These are phyloP conservation scores for Blera fallax DNA, from an alignment of 2,888 invertebrate genomes.

Conservation along the genomic window DNA sequence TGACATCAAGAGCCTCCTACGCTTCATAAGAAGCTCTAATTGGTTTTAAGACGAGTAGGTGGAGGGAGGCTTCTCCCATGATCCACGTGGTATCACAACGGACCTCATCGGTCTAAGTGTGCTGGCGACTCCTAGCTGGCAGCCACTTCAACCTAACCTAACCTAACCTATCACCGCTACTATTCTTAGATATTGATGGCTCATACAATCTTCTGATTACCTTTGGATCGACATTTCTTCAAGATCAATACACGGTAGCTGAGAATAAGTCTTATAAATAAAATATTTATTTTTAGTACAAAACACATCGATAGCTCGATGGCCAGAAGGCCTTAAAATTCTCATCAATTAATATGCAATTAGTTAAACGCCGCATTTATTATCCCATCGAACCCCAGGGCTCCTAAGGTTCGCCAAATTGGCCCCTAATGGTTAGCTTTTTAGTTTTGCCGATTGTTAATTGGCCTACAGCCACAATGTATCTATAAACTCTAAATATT, in stretches of 20 bases:
- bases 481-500: neutral
- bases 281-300: neutral
- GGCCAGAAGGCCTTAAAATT: neutral
- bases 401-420: neutral
- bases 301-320: neutral
- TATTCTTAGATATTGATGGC: too few species aligned
- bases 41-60: too few species aligned
- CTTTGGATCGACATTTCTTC: too few species aligned
- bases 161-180: too few species aligned
- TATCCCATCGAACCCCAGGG: neutral
- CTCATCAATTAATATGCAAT: conserved; percentile 3
- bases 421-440: neutral
- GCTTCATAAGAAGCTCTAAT: too few species aligned
- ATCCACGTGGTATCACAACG: too few species aligned
- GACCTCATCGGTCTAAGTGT: too few species aligned
- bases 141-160: too few species aligned
- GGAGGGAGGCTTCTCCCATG: too few species aligned
- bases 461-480: neutral
- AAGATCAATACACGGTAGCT: neutral
- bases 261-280: neutral
- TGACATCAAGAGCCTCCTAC: too few species aligned
- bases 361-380: neutral
- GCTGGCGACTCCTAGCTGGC: too few species aligned
- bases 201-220: too few species aligned
- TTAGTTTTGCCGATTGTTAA: neutral